Base-by-base conservation (phyloP, 1,140 invertebrate genomes). In the Drosophila nebulosa region DNA sequence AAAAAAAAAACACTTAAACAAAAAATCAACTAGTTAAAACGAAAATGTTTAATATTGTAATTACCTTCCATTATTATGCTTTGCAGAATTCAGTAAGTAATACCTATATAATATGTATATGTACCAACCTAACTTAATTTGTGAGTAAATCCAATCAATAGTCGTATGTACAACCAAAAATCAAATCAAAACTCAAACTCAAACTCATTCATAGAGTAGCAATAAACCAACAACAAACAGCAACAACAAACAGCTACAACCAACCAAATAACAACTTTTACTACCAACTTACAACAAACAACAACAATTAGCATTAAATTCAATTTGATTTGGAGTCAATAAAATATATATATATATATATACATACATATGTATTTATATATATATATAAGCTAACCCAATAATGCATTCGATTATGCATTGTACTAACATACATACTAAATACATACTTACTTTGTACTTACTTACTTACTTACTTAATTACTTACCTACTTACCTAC, bases 11-110 rank as follows among this genome's bases (percentile, higher is more conserved):
- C n/a, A 42, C 6, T 18, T 9, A 10, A 46, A 21, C 6, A 21
- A 21, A 46, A 42, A 42, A 42, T 14, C 14, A 42, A 46, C 21
- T 46, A 46, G 70, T 81, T 78, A 81, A 69, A 81, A 68, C 86
- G 81, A 88, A 88, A 86, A 86, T 72, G 78, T 88, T 88, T 88
- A 88, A 88, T 88, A 76, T 46, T 88, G 83, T 88, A 88, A 88
- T 88, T 88, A 88, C 83, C 83, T 88, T 88, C 75, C 84, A 88
- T 46, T 46, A 81, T 90, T 90, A 90, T 90, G 89, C 89, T 90
- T 90, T 90, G 89, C 89, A 90, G 89, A 90, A 90, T 90, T 90
- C 89, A 90, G 89, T 90, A 90, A 90, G 89, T 90, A 90, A 90
- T 85, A 85, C 74, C 81, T 86, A 88, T 81, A 81, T 78, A 77